These are phyloP conservation scores for Gopherus flavomarginatus DNA, from an alignment of 2,113 vertebrate genomes.

Conservation along the genomic window DNA sequence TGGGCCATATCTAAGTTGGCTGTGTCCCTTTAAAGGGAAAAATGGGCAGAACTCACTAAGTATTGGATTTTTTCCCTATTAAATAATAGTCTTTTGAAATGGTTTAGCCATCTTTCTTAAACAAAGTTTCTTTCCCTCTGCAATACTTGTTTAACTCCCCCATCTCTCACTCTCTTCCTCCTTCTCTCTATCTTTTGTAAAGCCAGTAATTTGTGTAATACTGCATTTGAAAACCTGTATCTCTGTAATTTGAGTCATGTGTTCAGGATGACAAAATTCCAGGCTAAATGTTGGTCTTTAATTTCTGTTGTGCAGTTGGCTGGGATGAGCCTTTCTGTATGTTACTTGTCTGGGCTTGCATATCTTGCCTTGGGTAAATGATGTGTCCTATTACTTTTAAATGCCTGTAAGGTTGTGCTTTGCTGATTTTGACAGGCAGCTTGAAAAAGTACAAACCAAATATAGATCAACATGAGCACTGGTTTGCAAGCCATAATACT, in stretches of 20 bases:
- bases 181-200: neutral
- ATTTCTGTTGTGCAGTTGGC: constrained; percentile 45
- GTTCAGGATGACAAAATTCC: constrained; percentile 80
- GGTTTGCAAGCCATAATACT: neutral
- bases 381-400: constrained; percentile 21
- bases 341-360: constrained; percentile 55
- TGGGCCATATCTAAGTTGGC: neutral
- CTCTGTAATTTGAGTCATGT: constrained; percentile 77
- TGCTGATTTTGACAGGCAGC: constrained; percentile 2
- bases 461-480: neutral
- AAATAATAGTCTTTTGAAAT: neutral
- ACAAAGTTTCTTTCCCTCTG: neutral
- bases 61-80: neutral
- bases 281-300: constrained; percentile 43
- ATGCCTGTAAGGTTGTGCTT: constrained; percentile 36
- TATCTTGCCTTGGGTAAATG: neutral
- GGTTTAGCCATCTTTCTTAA: neutral
- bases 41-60: neutral
- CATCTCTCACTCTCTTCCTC: neutral
- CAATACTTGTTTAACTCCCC: neutral
- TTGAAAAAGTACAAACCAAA: neutral
- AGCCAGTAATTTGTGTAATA: constrained; percentile 62
- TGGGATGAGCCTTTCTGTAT: constrained; percentile 4
- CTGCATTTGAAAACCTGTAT: constrained; percentile 40
- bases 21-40: neutral